Percentiles rank a stretch among this genome's conserved stretches.
phyloP scores from a whole-genome alignment of 2,797 vertebrate genomes.

The Eutrigla gurnardus region DNA sequence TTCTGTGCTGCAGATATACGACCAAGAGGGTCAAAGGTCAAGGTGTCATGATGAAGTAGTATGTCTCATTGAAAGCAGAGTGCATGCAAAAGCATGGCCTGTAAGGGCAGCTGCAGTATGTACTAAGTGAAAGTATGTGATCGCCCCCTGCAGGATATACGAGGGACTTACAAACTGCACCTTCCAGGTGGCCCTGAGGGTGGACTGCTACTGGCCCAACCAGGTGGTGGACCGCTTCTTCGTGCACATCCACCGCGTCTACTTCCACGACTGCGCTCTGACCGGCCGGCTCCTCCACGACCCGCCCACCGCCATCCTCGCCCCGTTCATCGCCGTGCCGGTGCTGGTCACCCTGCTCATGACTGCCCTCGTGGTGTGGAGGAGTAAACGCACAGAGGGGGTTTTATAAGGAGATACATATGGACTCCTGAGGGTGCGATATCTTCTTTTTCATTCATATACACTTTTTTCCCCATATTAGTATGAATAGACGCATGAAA shows the following conservation, averaged over 20 bases:
- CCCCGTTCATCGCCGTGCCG: slow-evolving; percentile 87
- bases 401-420: slow-evolving; percentile 77
- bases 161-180: slow-evolving; percentile 89
- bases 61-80: neutral
- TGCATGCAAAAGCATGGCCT: neutral
- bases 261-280: slow-evolving; percentile 86
- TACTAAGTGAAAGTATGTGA: slow-evolving; percentile 4
- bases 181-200: slow-evolving; percentile 73
- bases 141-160: slow-evolving; percentile 85
- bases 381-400: slow-evolving; percentile 87
- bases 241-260: slow-evolving; percentile 82
- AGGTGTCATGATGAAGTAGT: neutral
- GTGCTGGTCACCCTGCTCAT: slow-evolving; percentile 87
- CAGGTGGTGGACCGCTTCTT: slow-evolving; percentile 88
- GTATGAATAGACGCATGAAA: neutral
- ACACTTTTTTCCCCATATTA: neutral
- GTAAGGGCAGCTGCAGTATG: neutral
- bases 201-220: slow-evolving; percentile 91
- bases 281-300: slow-evolving; percentile 86
- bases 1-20: too few species aligned
- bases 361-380: slow-evolving; percentile 90
- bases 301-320: slow-evolving; percentile 85
- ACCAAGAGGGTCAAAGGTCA: neutral
- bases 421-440: slow-evolving; percentile 12
- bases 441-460: neutral